Percentiles rank a stretch among this genome's conserved stretches.
These are phyloP conservation scores for Drosophila subpulchrella DNA, from an alignment of 1,140 invertebrate genomes.

Conservation along the genomic window DNA sequence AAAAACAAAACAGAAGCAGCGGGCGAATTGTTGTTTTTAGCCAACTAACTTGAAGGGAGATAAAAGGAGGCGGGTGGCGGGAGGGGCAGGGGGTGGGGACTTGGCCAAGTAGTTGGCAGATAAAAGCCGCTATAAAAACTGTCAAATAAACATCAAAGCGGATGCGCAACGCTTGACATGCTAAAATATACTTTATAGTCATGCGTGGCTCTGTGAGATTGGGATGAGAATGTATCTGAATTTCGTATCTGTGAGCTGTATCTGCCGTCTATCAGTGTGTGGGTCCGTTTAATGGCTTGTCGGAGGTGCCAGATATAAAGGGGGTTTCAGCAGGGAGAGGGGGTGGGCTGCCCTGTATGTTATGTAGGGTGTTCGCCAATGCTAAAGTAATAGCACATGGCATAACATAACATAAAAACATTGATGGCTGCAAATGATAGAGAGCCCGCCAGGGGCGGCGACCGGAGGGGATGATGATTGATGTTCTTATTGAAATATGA, in stretches of 20 bases:
- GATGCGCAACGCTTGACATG: slow-evolving; percentile 83
- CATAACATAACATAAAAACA: slow-evolving; percentile 71
- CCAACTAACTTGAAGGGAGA: slow-evolving; percentile 32
- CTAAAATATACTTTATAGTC: slow-evolving; percentile 84
- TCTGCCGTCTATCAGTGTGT: slow-evolving; percentile 20
- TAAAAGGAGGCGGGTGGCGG: slow-evolving; percentile 36
- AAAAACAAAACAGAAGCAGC: slow-evolving; percentile 15
- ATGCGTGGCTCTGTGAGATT: slow-evolving; percentile 65
- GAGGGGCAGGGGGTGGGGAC: background rate
- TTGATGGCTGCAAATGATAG: slow-evolving; percentile 75
- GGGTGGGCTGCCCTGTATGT: slow-evolving; percentile 20
- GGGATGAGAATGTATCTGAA: slow-evolving; percentile 45
- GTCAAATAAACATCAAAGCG: slow-evolving; percentile 84
- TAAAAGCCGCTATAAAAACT: slow-evolving; percentile 84
- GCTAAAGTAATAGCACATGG: slow-evolving; percentile 81
- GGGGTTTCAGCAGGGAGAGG: background rate
- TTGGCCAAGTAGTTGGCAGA: slow-evolving; percentile 78
- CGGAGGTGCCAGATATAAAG: slow-evolving; percentile 27
- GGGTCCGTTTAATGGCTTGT: slow-evolving; percentile 44
- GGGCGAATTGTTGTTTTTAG: slow-evolving; percentile 52
- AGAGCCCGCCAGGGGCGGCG: slow-evolving; percentile 30
- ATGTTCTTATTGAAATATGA: slow-evolving; percentile 44
- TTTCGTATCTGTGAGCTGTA: slow-evolving; percentile 39
- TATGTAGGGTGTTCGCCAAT: slow-evolving; percentile 62
- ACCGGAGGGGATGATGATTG: slow-evolving; percentile 27